Evolutionary conservation across 2,113 vertebrate species (phyloP).

Genomic region (Equus quagga): DNA sequence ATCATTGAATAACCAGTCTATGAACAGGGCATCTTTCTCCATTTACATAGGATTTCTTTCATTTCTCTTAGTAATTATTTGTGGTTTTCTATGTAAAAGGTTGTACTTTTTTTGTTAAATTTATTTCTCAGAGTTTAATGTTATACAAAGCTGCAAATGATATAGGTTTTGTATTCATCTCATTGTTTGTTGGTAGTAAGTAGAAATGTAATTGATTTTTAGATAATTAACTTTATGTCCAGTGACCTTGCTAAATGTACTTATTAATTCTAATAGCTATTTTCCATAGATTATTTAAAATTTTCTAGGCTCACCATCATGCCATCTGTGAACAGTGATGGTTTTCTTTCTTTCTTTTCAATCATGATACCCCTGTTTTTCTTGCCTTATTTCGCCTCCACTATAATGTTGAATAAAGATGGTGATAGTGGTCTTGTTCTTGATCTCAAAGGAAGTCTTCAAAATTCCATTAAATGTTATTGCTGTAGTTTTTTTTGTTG

Average conservation of each 20-base stretch:
- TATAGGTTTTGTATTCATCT: neutral
- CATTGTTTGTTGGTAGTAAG: neutral
- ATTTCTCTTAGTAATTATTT: neutral
- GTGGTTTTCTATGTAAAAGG: neutral
- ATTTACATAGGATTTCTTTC: neutral
- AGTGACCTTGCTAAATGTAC: neutral
- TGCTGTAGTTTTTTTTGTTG: neutral
- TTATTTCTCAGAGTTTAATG: neutral
- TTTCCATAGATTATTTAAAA: neutral
- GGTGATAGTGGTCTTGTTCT: neutral
- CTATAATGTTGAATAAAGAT: neutral
- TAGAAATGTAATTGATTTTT: neutral
- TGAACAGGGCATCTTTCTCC: neutral
- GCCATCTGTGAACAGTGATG: neutral
- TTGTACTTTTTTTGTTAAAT: neutral
- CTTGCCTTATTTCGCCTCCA: neutral
- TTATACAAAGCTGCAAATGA: slow-evolving; percentile 23
- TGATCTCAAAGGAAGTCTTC: slow-evolving; percentile 1
- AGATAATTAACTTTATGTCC: neutral
- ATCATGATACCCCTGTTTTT: neutral
- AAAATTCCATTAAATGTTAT: neutral
- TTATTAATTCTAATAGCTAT: neutral
- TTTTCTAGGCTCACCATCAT: neutral
- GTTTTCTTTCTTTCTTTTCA: neutral
- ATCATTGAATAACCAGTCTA: neutral